Conservation (phyloP, 1,140 invertebrate genomes). For the Gryllus bimaculatus region DNA sequence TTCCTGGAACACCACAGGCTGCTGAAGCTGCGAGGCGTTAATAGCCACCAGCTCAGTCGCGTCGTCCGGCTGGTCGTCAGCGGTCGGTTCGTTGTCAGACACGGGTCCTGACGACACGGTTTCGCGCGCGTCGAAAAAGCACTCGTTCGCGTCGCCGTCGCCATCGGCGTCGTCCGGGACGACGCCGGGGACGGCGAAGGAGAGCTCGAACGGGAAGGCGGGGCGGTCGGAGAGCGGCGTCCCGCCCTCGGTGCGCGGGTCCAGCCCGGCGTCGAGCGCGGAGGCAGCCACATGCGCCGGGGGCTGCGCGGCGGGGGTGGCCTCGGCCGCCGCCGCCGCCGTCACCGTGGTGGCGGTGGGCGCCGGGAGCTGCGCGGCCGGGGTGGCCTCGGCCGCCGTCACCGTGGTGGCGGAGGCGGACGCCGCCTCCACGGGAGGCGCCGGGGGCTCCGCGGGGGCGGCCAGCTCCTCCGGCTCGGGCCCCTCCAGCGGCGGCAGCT, state of each 20-base stretch:
- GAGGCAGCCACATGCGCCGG: not conserved
- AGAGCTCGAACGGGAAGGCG: too few species aligned
- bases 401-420: not conserved
- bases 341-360: not conserved
- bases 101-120: too few species aligned
- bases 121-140: too few species aligned
- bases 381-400: not conserved
- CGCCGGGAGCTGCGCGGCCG: not conserved
- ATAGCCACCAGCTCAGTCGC: too few species aligned
- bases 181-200: not conserved
- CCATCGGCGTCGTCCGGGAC: not conserved
- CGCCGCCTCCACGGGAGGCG: not conserved
- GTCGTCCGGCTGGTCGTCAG: too few species aligned
- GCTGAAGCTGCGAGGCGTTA: too few species aligned
- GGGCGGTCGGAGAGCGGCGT: not conserved
- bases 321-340: not conserved
- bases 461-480: not conserved
- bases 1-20: too few species aligned
- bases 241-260: conserved; percentile 15
- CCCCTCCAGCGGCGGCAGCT: not conserved
- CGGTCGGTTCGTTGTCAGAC: too few species aligned
- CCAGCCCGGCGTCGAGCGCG: not conserved
- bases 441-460: too few species aligned
- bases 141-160: not conserved
- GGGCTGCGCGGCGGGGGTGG: not conserved